Conservation (phyloP, 2,113 vertebrate species). For the Xyliphius kryptos region DNA sequence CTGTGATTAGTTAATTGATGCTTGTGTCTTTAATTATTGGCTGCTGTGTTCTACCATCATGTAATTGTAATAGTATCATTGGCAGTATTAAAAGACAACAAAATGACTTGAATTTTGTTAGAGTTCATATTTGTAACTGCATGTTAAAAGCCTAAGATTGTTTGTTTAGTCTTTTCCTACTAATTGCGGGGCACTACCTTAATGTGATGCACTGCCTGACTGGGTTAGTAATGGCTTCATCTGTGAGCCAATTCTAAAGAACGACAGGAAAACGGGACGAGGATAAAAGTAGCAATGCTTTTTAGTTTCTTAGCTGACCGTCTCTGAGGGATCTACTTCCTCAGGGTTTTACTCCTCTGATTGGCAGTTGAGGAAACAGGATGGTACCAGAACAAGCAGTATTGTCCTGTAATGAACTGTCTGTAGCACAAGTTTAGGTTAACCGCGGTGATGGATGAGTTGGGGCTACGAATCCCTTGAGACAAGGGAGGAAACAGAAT, state of each 20-base stretch:
- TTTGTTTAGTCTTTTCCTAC: slow-evolving; percentile 17
- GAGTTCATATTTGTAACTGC: slow-evolving; percentile 14
- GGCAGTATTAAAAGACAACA: no score
- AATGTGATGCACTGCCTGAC: slow-evolving; percentile 5
- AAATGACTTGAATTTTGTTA: neutral
- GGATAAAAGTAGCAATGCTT: slow-evolving; percentile 39
- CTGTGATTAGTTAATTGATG: no score
- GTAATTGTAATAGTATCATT: no score
- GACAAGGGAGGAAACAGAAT: no score
- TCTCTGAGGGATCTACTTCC: slow-evolving; percentile 36
- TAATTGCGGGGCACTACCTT: slow-evolving; percentile 26
- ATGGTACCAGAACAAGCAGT: slow-evolving; percentile 13
- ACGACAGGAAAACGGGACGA: neutral
- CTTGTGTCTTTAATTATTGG: no score
- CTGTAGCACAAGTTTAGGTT: slow-evolving; percentile 26
- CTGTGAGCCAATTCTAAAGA: slow-evolving; percentile 8
- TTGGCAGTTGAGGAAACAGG: slow-evolving; percentile 20
- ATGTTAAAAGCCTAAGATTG: slow-evolving; percentile 23
- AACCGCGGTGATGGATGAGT: slow-evolving; percentile 10
- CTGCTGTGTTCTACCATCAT: no score
- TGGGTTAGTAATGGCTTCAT: slow-evolving; percentile 27
- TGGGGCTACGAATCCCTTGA: no score
- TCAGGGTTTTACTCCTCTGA: slow-evolving; percentile 43
- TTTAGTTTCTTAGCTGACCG: slow-evolving; percentile 42
- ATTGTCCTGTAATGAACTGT: slow-evolving; percentile 33